Percentiles rank a stretch among this genome's conserved stretches.
phyloP scores from a whole-genome alignment of 2,113 vertebrate genomes.

The Dasypus novemcinctus region DNA sequence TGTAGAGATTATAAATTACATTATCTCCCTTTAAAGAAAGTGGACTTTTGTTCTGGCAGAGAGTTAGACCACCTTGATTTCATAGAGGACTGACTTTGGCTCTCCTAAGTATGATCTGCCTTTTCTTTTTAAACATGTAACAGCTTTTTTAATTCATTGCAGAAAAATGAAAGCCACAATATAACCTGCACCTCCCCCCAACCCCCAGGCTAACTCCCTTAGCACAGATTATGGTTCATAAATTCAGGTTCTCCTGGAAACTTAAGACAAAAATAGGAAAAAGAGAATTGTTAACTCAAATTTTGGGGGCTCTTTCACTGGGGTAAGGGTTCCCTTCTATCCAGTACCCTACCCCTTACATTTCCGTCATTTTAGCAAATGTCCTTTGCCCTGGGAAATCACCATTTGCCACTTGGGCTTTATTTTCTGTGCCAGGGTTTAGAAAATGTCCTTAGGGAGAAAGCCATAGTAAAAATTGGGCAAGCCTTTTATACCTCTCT shows the following conservation, averaged over 20 bases:
- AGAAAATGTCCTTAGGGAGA: not conserved
- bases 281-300: not conserved
- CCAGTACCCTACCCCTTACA: not conserved
- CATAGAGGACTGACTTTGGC: not conserved
- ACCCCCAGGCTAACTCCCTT: too few relatives aligned
- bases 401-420: not conserved
- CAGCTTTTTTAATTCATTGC: too few relatives aligned
- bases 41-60: not conserved
- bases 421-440: not conserved
- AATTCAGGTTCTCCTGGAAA: too few relatives aligned
- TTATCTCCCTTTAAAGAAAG: not conserved
- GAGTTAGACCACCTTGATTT: not conserved
- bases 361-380: not conserved
- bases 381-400: not conserved
- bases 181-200: not conserved
- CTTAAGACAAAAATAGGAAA: not conserved
- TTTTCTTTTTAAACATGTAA: too few relatives aligned
- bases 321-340: not conserved
- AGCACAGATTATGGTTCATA: too few relatives aligned
- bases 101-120: not conserved
- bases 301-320: not conserved
- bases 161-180: not conserved
- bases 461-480: not conserved
- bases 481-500: not conserved
- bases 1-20: not conserved